These are phyloP conservation scores for Palythoa caribaeorum DNA, from an alignment of 92 coral and sea anemone species.

Conservation along the genomic window DNA sequence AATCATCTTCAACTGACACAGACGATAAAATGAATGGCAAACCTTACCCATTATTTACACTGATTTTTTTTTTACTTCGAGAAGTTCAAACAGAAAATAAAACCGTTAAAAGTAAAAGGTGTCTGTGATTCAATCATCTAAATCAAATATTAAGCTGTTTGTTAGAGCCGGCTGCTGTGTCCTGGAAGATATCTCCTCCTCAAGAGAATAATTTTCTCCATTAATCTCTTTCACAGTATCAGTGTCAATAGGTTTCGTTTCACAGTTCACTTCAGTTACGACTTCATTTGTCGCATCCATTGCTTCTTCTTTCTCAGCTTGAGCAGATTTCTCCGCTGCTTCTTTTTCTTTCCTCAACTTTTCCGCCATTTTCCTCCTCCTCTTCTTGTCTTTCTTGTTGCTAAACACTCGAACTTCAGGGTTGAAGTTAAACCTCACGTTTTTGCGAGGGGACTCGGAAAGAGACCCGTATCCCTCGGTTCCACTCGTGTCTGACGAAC, in stretches of 20 bases:
- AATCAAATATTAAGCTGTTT: constrained; percentile 88
- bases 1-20: too few species aligned
- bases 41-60: too few species aligned
- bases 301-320: constrained; percentile 30
- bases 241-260: background rate
- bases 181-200: constrained; percentile 39
- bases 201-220: background rate
- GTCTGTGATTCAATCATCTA: constrained; percentile 78
- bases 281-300: constrained; percentile 39
- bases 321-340: constrained; percentile 22
- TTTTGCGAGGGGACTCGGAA: constrained; percentile 86
- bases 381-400: constrained; percentile 92
- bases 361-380: constrained; percentile 83
- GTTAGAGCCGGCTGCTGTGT: constrained; percentile 63
- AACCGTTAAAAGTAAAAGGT: background rate
- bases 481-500: constrained; percentile 68
- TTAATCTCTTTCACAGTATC: background rate
- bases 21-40: too few species aligned
- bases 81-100: background rate
- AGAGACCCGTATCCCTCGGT: constrained; percentile 42
- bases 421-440: constrained; percentile 96
- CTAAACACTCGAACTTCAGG: constrained; percentile 95
- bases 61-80: background rate
- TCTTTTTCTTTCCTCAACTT: constrained; percentile 60
- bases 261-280: background rate